Conservation (phyloP, 2,113 vertebrate genomes). For the Passer montanus region DNA sequence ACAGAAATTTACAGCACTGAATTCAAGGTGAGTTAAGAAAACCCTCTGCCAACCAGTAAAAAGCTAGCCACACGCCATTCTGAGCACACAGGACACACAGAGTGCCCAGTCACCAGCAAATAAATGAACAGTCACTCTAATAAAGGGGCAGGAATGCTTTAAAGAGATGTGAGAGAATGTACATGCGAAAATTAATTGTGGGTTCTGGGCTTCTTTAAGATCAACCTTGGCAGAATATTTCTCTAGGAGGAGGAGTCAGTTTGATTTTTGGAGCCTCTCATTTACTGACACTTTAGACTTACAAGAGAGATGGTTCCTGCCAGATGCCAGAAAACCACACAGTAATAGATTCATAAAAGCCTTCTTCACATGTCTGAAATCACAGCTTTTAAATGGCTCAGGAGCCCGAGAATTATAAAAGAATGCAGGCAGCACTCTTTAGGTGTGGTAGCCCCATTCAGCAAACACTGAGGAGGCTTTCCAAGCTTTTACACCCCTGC, state of each 20-base stretch:
- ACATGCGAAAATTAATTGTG: neutral
- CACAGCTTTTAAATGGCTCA: neutral
- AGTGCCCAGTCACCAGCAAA: neutral
- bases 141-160: neutral
- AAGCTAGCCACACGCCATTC: neutral
- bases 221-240: neutral
- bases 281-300: neutral
- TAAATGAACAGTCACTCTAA: neutral
- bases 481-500: neutral
- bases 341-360: neutral
- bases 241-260: neutral
- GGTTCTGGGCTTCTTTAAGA: neutral
- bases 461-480: neutral
- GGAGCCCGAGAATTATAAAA: neutral
- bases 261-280: neutral
- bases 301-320: neutral
- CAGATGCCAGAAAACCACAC: neutral
- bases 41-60: neutral
- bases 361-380: neutral
- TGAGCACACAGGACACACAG: neutral
- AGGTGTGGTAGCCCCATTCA: neutral
- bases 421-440: neutral
- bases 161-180: neutral
- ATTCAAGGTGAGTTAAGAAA: neutral
- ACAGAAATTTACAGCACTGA: neutral